Evolutionary conservation across 2,797 vertebrate species (phyloP).

Genomic region (Pampus argenteus): DNA sequence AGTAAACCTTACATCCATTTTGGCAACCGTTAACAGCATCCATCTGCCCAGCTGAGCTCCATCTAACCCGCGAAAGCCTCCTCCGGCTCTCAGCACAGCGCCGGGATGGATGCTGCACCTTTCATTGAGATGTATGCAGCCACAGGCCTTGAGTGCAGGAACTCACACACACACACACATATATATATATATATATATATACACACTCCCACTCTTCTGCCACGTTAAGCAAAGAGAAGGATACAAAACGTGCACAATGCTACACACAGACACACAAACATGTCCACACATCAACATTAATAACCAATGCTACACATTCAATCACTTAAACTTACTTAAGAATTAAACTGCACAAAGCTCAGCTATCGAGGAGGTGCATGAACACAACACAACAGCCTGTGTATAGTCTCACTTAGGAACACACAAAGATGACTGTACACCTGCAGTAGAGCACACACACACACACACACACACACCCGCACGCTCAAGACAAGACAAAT

Average conservation of each 20-base stretch:
- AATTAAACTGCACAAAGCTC: constrained; percentile 34
- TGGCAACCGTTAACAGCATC: constrained; percentile 34
- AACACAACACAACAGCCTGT: constrained; percentile 2
- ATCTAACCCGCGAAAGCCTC: constrained; percentile 16
- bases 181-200: neutral
- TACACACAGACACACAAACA: neutral
- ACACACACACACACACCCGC: constrained; percentile 3
- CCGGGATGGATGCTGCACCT: constrained; percentile 59
- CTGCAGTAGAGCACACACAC: neutral
- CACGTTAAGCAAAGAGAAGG: constrained; percentile 22
- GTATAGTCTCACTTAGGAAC: neutral
- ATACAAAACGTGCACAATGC: neutral
- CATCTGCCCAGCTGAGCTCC: constrained; percentile 17
- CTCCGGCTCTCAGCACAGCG: constrained; percentile 24
- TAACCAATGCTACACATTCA: constrained; percentile 39
- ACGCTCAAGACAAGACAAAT: constrained; percentile 60
- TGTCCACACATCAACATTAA: constrained; percentile 39
- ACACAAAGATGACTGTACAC: neutral
- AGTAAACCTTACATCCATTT: constrained; percentile 29
- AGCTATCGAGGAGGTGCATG: constrained; percentile 7
- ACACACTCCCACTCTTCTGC: constrained; percentile 14
- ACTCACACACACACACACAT: constrained; percentile 10
- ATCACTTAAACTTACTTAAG: constrained; percentile 41
- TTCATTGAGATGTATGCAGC: constrained; percentile 59
- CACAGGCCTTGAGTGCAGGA: constrained; percentile 19